Conservation (phyloP, 2,113 vertebrate species). For the Dicrurus megarhynchus region DNA sequence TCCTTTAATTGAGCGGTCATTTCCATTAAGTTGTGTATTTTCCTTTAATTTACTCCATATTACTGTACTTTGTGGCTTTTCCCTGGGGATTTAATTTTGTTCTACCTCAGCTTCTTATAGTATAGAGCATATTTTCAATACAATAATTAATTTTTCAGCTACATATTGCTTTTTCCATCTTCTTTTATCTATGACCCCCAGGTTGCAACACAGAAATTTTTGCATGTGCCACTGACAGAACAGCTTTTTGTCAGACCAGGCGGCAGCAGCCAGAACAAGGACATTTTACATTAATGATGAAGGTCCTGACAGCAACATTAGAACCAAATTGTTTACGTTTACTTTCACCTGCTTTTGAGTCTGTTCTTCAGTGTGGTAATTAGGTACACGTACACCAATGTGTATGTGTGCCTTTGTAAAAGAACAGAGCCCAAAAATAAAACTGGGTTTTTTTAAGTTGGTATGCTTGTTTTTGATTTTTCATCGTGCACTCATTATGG, state of each 20-base stretch:
- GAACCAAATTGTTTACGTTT: neutral
- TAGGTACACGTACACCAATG: fast-evolving
- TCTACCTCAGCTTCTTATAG: neutral
- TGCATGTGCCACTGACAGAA: neutral
- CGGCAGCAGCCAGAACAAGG: neutral
- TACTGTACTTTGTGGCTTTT: neutral
- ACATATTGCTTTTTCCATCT: neutral
- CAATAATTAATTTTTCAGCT: neutral
- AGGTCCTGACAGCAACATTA: neutral
- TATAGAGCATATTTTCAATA: neutral
- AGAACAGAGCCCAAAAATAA: neutral
- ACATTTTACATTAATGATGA: neutral
- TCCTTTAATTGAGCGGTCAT: neutral
- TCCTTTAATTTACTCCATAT: neutral
- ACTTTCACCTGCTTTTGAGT: neutral
- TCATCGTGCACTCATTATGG: neutral
- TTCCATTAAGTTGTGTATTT: neutral
- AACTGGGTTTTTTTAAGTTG: neutral
- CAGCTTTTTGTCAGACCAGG: neutral
- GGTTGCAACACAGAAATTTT: neutral
- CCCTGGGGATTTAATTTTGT: neutral
- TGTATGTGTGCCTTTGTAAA: neutral
- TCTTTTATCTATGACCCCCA: neutral
- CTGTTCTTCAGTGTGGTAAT: neutral
- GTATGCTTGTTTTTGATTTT: neutral